Evolutionary conservation across 2,797 vertebrate species (phyloP).

Genomic region (Gymnopithys bicolor): DNA sequence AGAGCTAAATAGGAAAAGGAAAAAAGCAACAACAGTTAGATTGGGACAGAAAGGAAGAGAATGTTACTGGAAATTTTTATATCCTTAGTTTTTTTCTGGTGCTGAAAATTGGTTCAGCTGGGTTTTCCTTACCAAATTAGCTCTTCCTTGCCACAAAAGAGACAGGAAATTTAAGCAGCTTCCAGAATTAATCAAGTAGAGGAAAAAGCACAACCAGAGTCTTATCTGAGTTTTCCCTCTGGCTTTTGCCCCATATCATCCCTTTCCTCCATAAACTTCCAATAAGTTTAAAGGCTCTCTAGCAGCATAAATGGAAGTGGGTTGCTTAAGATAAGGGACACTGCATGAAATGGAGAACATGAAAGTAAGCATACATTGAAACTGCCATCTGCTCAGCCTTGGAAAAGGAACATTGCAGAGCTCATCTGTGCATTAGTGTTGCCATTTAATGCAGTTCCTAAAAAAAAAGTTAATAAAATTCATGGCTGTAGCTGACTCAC

Average conservation of each 20-base stretch:
- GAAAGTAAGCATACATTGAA: constrained; percentile 56
- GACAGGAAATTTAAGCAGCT: constrained; percentile 11
- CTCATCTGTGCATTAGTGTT: constrained; percentile 58
- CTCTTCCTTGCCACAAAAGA: neutral
- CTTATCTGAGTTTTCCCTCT: constrained; percentile 55
- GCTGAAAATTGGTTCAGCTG: neutral
- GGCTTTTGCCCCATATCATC: constrained; percentile 24
- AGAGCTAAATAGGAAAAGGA: neutral
- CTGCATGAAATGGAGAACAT: constrained; percentile 59
- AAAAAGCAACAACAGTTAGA: neutral
- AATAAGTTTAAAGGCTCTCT: constrained; percentile 49
- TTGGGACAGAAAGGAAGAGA: neutral
- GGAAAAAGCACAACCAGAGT: neutral
- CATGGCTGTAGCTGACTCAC: constrained; percentile 54
- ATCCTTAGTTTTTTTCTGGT: neutral
- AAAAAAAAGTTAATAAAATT: constrained; percentile 71
- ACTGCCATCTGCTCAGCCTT: constrained; percentile 64
- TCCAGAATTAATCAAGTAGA: constrained; percentile 27
- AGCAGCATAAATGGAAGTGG: constrained; percentile 38
- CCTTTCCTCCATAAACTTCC: constrained; percentile 51
- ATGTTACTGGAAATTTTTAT: neutral
- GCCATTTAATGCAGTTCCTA: constrained; percentile 62
- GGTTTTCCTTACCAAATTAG: constrained; percentile 11
- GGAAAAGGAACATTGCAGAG: constrained; percentile 48
- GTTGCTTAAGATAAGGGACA: constrained; percentile 41